phyloP scores from a whole-genome alignment of 2,888 invertebrate species.

The Petrolisthes manimaculis region DNA sequence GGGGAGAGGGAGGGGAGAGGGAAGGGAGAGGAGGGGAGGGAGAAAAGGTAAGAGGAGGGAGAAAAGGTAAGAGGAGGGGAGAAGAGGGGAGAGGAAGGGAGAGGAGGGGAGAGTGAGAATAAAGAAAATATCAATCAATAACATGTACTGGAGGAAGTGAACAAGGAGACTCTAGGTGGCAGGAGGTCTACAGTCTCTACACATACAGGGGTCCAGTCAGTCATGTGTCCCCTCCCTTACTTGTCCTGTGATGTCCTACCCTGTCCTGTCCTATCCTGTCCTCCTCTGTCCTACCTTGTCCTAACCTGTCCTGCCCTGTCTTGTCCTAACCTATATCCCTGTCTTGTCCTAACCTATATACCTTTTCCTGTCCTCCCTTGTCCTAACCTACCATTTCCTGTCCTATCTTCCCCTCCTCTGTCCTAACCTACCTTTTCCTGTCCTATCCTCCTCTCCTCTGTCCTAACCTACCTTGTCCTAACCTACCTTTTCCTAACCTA shows the following conservation, averaged over 20 bases:
- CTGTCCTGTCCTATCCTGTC: background rate
- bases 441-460: background rate
- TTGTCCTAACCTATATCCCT: background rate
- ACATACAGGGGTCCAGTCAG: too few relatives aligned
- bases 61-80: background rate
- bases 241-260: background rate
- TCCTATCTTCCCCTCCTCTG: background rate
- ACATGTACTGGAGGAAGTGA: slow-evolving; percentile 11
- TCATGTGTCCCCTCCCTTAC: too few relatives aligned
- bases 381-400: background rate
- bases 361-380: background rate
- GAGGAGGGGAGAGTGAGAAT: background rate
- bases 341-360: background rate
- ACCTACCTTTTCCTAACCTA: too few relatives aligned
- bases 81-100: background rate
- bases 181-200: too few relatives aligned
- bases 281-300: background rate
- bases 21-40: background rate
- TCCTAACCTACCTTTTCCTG: too few relatives aligned
- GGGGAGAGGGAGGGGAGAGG: background rate
- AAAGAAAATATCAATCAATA: slow-evolving; percentile 10
- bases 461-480: too few relatives aligned
- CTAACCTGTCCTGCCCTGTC: background rate
- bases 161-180: too few relatives aligned
- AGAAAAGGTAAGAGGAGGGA: background rate